phyloP scores from a whole-genome alignment of 92 coral and sea anemone species.

The Actinernus sp. region DNA sequence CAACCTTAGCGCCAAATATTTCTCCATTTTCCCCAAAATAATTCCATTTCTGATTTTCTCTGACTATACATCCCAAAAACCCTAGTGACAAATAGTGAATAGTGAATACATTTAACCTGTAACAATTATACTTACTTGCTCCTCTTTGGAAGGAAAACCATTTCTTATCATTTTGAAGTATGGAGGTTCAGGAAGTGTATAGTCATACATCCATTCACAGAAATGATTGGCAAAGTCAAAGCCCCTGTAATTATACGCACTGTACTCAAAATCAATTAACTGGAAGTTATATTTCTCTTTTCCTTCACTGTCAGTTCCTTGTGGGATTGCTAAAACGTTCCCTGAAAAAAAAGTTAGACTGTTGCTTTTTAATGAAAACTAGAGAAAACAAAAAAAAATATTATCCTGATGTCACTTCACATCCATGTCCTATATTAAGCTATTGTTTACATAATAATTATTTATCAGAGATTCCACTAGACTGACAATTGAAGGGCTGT shows the following conservation, averaged over 20 bases:
- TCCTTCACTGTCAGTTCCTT: constrained; percentile 25
- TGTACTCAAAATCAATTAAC: constrained; percentile 93
- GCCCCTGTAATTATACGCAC: constrained; percentile 92
- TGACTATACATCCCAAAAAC: too few relatives aligned
- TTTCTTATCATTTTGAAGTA: constrained; percentile 50
- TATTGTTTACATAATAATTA: too few relatives aligned
- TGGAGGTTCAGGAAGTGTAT: constrained; percentile 57
- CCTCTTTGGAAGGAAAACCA: constrained; percentile 67
- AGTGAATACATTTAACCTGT: neutral
- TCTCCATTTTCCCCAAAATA: too few relatives aligned
- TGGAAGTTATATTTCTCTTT: constrained; percentile 51
- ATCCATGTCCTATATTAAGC: too few relatives aligned
- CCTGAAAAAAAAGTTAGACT: constrained; percentile 57
- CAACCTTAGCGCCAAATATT: too few relatives aligned
- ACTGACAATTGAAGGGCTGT: too few relatives aligned
- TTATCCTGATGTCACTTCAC: neutral
- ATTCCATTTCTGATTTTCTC: too few relatives aligned
- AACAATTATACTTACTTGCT: constrained; percentile 55
- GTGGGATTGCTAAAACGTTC: constrained; percentile 67
- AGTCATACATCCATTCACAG: constrained; percentile 86
- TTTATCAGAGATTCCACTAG: too few relatives aligned
- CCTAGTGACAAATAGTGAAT: neutral
- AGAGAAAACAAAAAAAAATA: neutral
- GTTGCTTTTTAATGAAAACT: neutral
- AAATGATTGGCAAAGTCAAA: constrained; percentile 95